Evolutionary conservation across 2,113 vertebrate species (phyloP).

Genomic region (Myanophis thanlyinensis): DNA sequence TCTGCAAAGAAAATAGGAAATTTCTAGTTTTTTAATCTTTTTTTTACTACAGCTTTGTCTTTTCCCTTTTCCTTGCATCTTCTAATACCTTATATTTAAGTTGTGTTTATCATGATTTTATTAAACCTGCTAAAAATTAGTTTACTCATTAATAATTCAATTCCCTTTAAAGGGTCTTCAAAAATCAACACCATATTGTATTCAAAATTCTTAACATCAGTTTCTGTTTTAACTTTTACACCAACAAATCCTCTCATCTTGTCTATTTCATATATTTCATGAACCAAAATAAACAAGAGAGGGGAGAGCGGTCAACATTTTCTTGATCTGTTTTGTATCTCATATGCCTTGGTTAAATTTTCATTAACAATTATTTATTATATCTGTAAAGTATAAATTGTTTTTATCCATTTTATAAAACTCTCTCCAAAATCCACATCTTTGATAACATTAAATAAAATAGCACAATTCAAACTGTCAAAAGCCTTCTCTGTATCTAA

Average conservation of each 20-base stretch:
- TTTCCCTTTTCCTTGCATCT: too few species aligned
- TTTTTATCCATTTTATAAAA: not conserved
- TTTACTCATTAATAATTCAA: too few species aligned
- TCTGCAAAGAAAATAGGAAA: too few species aligned
- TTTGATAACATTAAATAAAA: not conserved
- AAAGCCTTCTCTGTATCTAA: not conserved
- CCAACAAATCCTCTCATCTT: not conserved
- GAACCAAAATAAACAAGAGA: not conserved
- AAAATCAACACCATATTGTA: too few species aligned
- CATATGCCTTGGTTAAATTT: not conserved
- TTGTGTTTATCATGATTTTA: too few species aligned
- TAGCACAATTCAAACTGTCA: not conserved
- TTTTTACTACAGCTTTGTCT: too few species aligned
- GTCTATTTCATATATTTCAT: not conserved
- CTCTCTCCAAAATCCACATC: not conserved
- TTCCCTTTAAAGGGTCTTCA: too few species aligned
- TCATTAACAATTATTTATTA: not conserved
- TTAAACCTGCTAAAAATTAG: too few species aligned
- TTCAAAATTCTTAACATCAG: too few species aligned
- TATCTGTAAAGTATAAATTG: not conserved
- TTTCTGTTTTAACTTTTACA: not conserved
- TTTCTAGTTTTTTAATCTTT: too few species aligned
- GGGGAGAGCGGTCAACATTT: not conserved
- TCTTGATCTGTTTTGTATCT: not conserved
- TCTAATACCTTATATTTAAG: too few species aligned